Conservation (phyloP, 2,888 invertebrate genomes). For the Microctonus brassicae region DNA sequence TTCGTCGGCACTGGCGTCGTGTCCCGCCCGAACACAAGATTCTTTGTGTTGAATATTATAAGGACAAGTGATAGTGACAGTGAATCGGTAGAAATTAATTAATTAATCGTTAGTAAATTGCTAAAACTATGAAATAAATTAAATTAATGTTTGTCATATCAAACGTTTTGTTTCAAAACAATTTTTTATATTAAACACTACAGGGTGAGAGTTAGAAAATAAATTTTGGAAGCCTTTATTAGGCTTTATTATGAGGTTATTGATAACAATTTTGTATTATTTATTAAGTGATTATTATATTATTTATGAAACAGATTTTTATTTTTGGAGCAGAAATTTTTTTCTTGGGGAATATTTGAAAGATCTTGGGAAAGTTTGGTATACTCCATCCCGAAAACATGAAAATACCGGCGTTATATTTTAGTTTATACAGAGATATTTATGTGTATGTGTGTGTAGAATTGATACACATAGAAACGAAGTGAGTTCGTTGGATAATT, state of each 20-base stretch:
- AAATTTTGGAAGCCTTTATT: too few relatives aligned
- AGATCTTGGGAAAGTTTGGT: background rate
- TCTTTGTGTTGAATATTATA: slow-evolving; percentile 50
- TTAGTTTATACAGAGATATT: background rate
- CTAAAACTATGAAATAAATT: too few relatives aligned
- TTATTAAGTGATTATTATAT: too few relatives aligned
- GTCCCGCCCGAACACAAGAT: slow-evolving; percentile 53
- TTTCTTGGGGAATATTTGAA: too few relatives aligned
- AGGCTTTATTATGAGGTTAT: too few relatives aligned
- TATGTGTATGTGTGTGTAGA: background rate
- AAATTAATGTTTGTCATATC: too few relatives aligned
- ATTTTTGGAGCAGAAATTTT: background rate
- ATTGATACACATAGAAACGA: background rate
- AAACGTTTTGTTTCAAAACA: too few relatives aligned
- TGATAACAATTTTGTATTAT: too few relatives aligned
- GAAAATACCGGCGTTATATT: background rate
- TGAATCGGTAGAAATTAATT: slow-evolving; percentile 38
- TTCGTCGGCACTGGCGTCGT: slow-evolving; percentile 62
- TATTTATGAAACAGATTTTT: too few relatives aligned
- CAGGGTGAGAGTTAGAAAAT: too few relatives aligned
- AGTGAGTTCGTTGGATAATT: background rate
- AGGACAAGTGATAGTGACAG: slow-evolving; percentile 36
- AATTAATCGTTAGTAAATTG: too few relatives aligned
- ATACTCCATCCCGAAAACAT: background rate
- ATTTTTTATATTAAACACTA: too few relatives aligned